Evolutionary conservation across 2,797 vertebrate species (phyloP).

Genomic region (Taeniopygia guttata): DNA sequence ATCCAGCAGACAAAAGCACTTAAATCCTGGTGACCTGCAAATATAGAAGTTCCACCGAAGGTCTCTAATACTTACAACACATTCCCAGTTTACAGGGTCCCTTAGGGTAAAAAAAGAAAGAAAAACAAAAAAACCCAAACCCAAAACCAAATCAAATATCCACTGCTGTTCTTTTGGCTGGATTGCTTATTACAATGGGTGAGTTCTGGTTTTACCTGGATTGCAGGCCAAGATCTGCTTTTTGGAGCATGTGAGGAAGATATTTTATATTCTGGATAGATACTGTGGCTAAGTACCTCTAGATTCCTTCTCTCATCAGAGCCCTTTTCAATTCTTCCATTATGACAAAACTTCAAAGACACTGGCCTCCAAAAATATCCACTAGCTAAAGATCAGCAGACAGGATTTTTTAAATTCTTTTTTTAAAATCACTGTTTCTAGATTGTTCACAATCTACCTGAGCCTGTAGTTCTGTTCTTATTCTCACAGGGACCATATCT

Average conservation of each 20-base stretch:
- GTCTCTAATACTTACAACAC: neutral
- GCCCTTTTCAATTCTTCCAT: neutral
- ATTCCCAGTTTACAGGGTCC: neutral
- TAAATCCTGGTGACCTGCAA: neutral
- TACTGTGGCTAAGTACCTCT: neutral
- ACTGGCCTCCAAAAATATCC: neutral
- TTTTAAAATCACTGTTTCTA: neutral
- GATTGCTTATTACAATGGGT: neutral
- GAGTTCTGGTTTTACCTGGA: neutral
- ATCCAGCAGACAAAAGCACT: neutral
- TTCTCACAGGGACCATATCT: neutral
- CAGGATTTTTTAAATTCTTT: neutral
- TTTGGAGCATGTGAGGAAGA: neutral
- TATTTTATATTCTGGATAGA: neutral
- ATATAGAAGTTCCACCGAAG: neutral
- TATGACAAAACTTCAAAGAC: neutral
- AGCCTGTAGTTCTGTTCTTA: neutral
- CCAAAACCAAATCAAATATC: neutral
- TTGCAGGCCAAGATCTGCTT: neutral
- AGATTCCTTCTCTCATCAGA: neutral
- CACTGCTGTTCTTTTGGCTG: neutral
- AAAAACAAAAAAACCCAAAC: accelerated
- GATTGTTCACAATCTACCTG: neutral
- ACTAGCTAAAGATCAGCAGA: neutral
- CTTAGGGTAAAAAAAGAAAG: neutral